Evolutionary conservation across 2,888 invertebrate genomes (phyloP).

Genomic region (Pandemis corylana): DNA sequence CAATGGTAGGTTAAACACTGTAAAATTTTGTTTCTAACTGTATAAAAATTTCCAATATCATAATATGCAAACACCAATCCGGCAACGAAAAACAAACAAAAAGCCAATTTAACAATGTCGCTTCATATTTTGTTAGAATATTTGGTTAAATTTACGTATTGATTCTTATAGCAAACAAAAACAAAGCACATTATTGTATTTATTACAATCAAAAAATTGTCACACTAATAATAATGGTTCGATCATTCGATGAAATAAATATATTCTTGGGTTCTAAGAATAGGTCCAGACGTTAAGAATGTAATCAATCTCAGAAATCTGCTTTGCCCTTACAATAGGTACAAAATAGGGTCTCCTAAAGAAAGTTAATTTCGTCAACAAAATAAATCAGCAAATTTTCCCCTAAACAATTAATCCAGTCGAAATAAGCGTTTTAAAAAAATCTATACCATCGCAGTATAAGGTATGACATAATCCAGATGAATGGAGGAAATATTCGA

Average conservation of each 20-base stretch:
- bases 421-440: no score
- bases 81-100: background rate
- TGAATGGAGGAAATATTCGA: no score
- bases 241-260: background rate
- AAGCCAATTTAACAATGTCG: background rate
- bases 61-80: background rate
- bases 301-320: background rate
- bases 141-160: background rate
- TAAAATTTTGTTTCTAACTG: background rate
- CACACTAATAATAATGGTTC: no score
- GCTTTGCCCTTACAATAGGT: background rate
- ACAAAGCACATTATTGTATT: no score
- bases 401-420: no score
- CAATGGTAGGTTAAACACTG: background rate
- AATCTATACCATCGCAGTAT: no score
- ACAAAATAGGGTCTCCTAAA: background rate
- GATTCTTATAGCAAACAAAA: no score
- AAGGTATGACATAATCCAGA: no score
- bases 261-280: background rate
- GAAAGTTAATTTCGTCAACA: no score
- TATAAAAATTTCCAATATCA: background rate
- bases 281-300: background rate
- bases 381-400: no score
- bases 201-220: no score
- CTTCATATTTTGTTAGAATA: background rate